phyloP scores from a whole-genome alignment of 2,113 vertebrate species.

The Serinus canaria region DNA sequence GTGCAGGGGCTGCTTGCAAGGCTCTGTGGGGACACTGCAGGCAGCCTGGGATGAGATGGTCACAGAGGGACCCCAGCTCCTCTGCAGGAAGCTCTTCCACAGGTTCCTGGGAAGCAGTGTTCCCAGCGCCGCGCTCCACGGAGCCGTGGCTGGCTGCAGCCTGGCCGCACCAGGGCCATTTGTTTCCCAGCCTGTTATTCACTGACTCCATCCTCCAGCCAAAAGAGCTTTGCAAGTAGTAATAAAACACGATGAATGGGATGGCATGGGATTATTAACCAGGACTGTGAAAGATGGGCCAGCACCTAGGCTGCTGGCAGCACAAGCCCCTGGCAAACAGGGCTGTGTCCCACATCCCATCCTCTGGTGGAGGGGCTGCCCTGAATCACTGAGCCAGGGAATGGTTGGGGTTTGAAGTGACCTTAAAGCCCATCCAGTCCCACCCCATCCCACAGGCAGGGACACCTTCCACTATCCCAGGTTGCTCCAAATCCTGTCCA shows the following conservation, averaged over 20 bases:
- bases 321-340: background rate
- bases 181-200: background rate
- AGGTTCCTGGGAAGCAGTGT: background rate
- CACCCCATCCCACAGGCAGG: background rate
- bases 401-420: background rate
- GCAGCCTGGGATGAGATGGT: background rate
- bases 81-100: background rate
- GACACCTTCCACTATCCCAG: background rate
- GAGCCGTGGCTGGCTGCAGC: background rate
- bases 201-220: background rate
- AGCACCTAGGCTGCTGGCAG: background rate
- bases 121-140: fast-evolving
- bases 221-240: constrained; percentile 17
- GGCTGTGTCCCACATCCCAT: background rate
- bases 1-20: background rate
- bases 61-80: background rate
- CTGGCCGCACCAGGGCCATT: background rate
- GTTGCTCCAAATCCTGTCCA: fast-evolving
- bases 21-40: background rate
- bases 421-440: background rate
- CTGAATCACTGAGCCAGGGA: background rate
- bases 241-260: constrained; percentile 13
- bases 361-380: background rate
- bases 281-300: background rate
- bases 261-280: background rate